A percentile compares a stretch with the other conserved stretches of the same genome.
These are phyloP conservation scores for Cololabis saira DNA, from an alignment of 2,113 vertebrate genomes.

Conservation along the genomic window DNA sequence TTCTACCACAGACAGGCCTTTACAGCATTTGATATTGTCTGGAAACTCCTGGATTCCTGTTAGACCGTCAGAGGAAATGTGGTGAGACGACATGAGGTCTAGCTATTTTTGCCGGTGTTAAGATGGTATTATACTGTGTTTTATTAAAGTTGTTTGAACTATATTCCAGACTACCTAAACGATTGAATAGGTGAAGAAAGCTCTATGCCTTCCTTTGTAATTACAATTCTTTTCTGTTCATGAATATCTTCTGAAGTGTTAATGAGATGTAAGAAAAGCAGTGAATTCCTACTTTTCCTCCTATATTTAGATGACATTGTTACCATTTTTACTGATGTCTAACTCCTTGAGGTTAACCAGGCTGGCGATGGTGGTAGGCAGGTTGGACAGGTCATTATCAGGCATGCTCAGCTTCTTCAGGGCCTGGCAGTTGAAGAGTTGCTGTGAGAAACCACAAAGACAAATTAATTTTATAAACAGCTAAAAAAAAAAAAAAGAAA, in stretches of 20 bases:
- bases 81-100: too few relatives aligned
- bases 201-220: too few relatives aligned
- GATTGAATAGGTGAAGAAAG: too few relatives aligned
- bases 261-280: too few relatives aligned
- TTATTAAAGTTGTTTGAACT: too few relatives aligned
- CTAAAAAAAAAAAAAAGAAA: too few relatives aligned
- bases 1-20: conserved; percentile 97
- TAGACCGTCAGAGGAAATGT: background rate
- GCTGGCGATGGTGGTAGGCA: conserved; percentile 95
- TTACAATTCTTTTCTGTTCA: too few relatives aligned
- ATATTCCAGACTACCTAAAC: too few relatives aligned
- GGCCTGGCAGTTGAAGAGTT: conserved; percentile 99
- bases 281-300: too few relatives aligned
- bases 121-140: too few relatives aligned
- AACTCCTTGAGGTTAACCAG: conserved; percentile 98
- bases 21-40: conserved; percentile 99
- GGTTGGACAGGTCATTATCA: conserved; percentile 96
- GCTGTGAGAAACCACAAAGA: conserved; percentile 78
- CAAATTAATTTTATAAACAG: conserved; percentile 23
- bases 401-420: conserved; percentile 97
- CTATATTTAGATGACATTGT: background rate
- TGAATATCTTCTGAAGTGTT: too few relatives aligned
- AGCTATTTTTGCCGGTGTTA: too few relatives aligned
- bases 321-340: conserved; percentile 99
- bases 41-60: conserved; percentile 99